These are phyloP conservation scores for Strigamia maritima DNA, from an alignment of 2,888 invertebrate species.

Conservation along the genomic window DNA sequence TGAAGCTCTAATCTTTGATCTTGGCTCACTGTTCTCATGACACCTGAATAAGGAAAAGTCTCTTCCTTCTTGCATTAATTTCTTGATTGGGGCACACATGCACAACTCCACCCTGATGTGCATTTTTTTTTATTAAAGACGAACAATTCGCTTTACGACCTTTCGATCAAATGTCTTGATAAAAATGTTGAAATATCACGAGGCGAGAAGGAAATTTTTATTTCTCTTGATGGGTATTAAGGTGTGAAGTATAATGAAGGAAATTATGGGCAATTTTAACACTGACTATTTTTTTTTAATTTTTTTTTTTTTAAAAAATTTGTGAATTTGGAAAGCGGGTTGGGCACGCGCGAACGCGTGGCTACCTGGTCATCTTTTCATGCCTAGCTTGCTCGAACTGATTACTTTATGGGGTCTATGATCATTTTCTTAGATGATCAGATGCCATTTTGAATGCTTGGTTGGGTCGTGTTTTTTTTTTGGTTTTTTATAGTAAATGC, in stretches of 20 bases:
- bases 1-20: conserved; percentile 20
- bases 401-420: not conserved
- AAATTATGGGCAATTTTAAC: not conserved
- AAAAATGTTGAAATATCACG: not conserved
- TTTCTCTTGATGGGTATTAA: not conserved
- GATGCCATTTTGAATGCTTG: not conserved
- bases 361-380: conserved; percentile 6
- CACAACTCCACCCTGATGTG: not conserved
- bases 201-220: not conserved
- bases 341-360: conserved; percentile 20
- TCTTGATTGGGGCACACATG: not conserved
- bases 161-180: not conserved
- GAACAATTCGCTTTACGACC: not conserved
- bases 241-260: not conserved
- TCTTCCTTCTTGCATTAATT: not conserved
- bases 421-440: not conserved
- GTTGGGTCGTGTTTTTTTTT: not conserved
- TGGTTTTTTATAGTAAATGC: not conserved
- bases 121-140: not conserved
- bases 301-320: not conserved
- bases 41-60: conserved; percentile 7
- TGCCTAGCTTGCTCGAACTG: not conserved
- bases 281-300: not conserved
- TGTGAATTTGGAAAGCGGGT: not conserved
- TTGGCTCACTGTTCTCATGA: conserved; percentile 20